Base-by-base conservation (phyloP, 2,113 vertebrate genomes). In the Lucifuga dentata region DNA sequence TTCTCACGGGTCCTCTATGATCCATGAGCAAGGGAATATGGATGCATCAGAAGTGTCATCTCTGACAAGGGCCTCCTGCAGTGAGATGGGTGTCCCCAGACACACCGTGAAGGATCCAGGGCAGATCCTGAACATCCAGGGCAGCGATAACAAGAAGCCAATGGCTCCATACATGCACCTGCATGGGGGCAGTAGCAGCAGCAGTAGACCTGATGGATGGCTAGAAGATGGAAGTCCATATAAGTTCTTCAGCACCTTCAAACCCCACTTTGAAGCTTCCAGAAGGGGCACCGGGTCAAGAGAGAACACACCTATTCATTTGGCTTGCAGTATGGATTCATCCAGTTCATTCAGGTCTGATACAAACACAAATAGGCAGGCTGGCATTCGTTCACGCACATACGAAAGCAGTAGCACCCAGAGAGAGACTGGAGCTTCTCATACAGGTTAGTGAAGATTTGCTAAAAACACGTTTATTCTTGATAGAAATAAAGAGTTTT, bases 61-160 rank as follows among this genome's bases (percentile, higher is more conserved):
- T 49, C 69, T 76, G 8, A 52, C 16, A 32, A 46, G 52, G 23
- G 40, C 19, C 4, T 48, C 81, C 23, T 65, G 44, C 44, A 26
- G 36, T 8, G 79, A 88, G 23, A 46, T 61, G 21, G 87, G 51
- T 1, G 41, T 92, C 62, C 86, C 93, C 13, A 92, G 89, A 58
- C 86, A 70, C 81, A 95, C 93, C 32, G 58, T 95, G 45, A 89
- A 93, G 43, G 94, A 95, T 66, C 29, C 95, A 95, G 92, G 89
- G 91, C 72, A 36, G 68, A 40, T 89, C n/a, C 57, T 90, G 48
- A 69, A 39, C 63, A 39, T 66, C 13, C 73, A 57, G 16, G 84
- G 64, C 1, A 86, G 5, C 50, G 80, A 85, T 16, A 80, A 71
- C 3, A 50, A 57, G 8, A 87, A 74, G 36, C 41, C 40, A 0